A percentile compares a stretch with the other conserved stretches of the same genome.
phyloP scores from a whole-genome alignment of 2,113 vertebrate genomes.

The Thymallus thymallus region DNA sequence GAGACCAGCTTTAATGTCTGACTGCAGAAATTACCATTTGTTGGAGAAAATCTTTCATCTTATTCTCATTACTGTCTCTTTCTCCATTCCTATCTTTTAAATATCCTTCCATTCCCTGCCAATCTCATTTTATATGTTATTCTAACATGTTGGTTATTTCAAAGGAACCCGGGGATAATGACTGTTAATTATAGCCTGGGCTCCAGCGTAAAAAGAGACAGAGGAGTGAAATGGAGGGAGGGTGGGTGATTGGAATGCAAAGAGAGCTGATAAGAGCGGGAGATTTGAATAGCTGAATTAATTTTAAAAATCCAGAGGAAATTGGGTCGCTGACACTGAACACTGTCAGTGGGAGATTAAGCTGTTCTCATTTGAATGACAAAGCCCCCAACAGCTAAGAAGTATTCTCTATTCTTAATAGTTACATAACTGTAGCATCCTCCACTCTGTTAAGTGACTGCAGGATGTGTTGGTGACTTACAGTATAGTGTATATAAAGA shows the following conservation, averaged over 20 bases:
- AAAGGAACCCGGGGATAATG: constrained; percentile 16
- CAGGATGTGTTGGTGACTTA: not conserved
- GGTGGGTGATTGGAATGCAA: constrained; percentile 8
- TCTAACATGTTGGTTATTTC: constrained; percentile 17
- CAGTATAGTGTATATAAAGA: not conserved
- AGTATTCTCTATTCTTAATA: constrained; percentile 11
- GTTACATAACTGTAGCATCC: constrained; percentile 6
- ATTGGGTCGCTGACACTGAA: constrained; percentile 10
- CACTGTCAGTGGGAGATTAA: constrained; percentile 17
- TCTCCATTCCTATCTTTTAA: not conserved
- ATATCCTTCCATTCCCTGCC: not conserved
- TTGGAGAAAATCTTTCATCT: constrained; percentile 1
- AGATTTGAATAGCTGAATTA: constrained; percentile 23
- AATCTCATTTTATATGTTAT: not conserved
- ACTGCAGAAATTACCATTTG: not conserved
- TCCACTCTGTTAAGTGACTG: not conserved
- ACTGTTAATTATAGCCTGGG: constrained; percentile 9
- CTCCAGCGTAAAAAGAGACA: not conserved
- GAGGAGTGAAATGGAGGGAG: not conserved
- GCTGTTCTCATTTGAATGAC: constrained; percentile 1
- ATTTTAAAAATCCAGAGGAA: constrained; percentile 7
- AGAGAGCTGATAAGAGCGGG: constrained; percentile 14
- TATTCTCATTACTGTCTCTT: not conserved
- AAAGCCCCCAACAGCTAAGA: not conserved
- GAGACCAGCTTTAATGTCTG: not conserved